Base-by-base conservation (phyloP, 2,113 vertebrate genomes). In the Elephas maximus region DNA sequence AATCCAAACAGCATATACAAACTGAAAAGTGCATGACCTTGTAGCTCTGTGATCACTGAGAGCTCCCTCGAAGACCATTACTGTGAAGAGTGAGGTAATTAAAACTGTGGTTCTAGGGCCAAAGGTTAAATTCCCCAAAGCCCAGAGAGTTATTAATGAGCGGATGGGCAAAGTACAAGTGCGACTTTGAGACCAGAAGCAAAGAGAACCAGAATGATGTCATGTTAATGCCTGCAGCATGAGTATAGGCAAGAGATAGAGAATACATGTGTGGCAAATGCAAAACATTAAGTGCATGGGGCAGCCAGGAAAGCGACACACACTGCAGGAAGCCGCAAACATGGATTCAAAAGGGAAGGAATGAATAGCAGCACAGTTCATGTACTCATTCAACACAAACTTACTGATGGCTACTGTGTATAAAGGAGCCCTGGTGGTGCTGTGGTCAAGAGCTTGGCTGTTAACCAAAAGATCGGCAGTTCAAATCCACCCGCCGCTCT, bases 31-130 rank as follows among this genome's bases (percentile, higher is more conserved):
- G 33, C 53, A 65, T 21, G 88, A 91, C 89, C 96, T 87, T 91
- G 53, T 24, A 87, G 30, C 57, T 65, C 33, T 90, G 74, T 65
- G 86, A 63, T 94, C 93, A 77, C 2, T 76, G 89, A 93, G 77
- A 44, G 24, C 26, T 95, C 89, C 63, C 79, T 86, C 74, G 69
- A 94, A 96, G 86, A 97, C 74, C 79, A 94, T 96, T 95, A 96
- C 82, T 77, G 74, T 94, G 91, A 97, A 91, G 57, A 96, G 83
- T 94, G 93, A 97, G 89, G 79, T 95, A 93, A 97, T 97, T 97
- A 96, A 95, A 96, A 45, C 44, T 91, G 86, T 89, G 73, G 53
- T 76, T 95, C 63, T 28, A 53, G 60, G 37, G 78, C 37, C 91
- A 97, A 93, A 96, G 86, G 82, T 94, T 97, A 91, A 96, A 87